phyloP scores from a whole-genome alignment of 2,888 invertebrate species.

The Nephrotoma appendiculata region DNA sequence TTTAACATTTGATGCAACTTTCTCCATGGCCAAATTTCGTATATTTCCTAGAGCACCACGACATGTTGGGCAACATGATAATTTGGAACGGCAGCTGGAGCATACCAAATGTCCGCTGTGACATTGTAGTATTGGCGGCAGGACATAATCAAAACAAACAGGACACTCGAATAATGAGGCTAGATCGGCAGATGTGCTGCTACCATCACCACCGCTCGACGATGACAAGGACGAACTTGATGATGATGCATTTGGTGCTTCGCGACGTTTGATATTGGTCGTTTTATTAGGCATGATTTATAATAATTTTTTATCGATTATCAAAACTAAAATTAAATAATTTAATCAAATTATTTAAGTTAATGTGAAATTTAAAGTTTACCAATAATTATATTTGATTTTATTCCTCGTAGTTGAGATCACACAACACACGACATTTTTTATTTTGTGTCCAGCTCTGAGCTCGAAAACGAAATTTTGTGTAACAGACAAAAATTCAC shows the following conservation, averaged over 20 bases:
- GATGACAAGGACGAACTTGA: slow-evolving; percentile 32
- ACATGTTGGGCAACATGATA: slow-evolving; percentile 96
- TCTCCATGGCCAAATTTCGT: slow-evolving; percentile 97
- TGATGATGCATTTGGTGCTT: slow-evolving; percentile 29
- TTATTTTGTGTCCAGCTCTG: background rate
- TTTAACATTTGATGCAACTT: slow-evolving; percentile 94
- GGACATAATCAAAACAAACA: slow-evolving; percentile 98
- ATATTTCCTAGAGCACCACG: slow-evolving; percentile 94
- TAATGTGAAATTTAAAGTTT: background rate
- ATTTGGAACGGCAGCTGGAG: slow-evolving; percentile 90
- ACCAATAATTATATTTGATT: background rate
- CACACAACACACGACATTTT: background rate
- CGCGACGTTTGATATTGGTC: slow-evolving; percentile 24
- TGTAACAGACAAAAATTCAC: background rate
- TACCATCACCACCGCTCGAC: slow-evolving; percentile 32
- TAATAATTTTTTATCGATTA: background rate
- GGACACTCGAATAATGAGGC: slow-evolving; percentile 90
- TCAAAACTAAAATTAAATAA: background rate
- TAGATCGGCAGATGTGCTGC: slow-evolving; percentile 63
- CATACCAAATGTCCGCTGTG: slow-evolving; percentile 98
- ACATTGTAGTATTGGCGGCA: slow-evolving; percentile 97
- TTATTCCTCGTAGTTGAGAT: background rate
- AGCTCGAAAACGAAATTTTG: background rate
- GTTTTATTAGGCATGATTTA: slow-evolving; percentile 30
- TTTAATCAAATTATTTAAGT: background rate